These are phyloP conservation scores for Adoxophyes honmai DNA, from an alignment of 1,140 invertebrate species.

Conservation along the genomic window DNA sequence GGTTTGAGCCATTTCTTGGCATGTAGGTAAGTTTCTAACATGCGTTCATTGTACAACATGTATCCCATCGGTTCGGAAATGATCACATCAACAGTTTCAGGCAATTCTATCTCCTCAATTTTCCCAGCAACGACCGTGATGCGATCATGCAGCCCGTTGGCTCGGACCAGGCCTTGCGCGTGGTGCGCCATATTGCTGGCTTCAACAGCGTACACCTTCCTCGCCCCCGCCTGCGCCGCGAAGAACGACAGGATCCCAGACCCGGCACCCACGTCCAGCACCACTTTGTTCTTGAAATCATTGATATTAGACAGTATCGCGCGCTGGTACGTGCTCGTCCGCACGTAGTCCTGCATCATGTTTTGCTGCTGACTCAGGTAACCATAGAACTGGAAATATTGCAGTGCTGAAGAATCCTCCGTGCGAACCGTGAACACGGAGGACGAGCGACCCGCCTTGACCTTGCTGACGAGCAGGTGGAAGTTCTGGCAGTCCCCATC, in stretches of 20 bases:
- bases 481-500: conserved; percentile 86
- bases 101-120: conserved; percentile 98
- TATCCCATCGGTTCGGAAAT: conserved; percentile 99
- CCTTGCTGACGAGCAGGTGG: conserved; percentile 86
- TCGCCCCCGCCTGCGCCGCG: conserved; percentile 97
- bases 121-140: conserved; percentile 97
- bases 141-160: conserved; percentile 91
- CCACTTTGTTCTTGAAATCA: conserved; percentile 94
- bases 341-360: conserved; percentile 99
- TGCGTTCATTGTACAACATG: conserved; percentile 99
- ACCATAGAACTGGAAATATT: conserved; percentile 99
- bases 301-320: conserved; percentile 95
- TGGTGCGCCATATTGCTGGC: conserved; percentile 99
- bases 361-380: conserved; percentile 99
- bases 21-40: conserved; percentile 99
- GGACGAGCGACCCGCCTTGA: conserved; percentile 86
- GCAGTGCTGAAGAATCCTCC: conserved; percentile 97
- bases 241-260: conserved; percentile 99
- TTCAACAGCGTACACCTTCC: conserved; percentile 98
- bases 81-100: conserved; percentile 97
- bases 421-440: conserved; percentile 97
- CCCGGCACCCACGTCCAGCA: conserved; percentile 97
- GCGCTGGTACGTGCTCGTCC: conserved; percentile 98
- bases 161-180: conserved; percentile 93
- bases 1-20: conserved; percentile 98